A percentile compares a stretch with the other conserved stretches of the same genome.
Conservation (phyloP, 92 coral and sea anemone species). For the Bergia puertoricense region DNA sequence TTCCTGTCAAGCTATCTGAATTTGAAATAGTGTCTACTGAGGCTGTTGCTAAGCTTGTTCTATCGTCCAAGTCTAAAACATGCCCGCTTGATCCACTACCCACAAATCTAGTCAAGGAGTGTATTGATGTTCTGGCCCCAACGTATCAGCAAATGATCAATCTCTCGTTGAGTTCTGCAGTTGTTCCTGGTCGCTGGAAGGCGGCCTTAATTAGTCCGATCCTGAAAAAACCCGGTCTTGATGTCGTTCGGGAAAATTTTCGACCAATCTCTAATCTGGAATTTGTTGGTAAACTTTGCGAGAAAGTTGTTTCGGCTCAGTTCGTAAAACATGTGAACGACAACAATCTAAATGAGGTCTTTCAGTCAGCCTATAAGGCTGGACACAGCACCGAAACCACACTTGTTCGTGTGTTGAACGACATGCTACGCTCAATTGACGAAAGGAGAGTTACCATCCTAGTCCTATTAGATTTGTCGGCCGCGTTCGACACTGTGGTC, state of each 20-base stretch:
- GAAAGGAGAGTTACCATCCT: too few species aligned
- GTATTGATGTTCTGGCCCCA: slow-evolving; percentile 1
- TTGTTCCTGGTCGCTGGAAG: not conserved
- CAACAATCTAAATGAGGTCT: too few species aligned
- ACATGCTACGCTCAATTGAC: too few species aligned
- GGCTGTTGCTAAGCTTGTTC: not conserved
- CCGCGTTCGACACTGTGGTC: too few species aligned
- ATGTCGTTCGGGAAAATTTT: not conserved
- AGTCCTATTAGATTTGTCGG: too few species aligned
- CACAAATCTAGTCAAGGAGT: slow-evolving; percentile 1
- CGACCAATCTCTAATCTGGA: not conserved
- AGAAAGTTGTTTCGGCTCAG: not conserved
- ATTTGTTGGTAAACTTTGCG: too few species aligned
- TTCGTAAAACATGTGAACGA: not conserved
- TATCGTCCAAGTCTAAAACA: slow-evolving; percentile 13
- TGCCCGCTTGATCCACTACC: not conserved
- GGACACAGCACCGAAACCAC: too few species aligned
- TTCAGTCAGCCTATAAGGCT: too few species aligned
- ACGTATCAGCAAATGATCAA: not conserved
- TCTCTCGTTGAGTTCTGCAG: not conserved
- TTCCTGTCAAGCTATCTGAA: not conserved
- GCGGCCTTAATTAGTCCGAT: not conserved
- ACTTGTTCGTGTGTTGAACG: too few species aligned
- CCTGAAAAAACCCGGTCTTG: not conserved
- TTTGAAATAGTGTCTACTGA: slow-evolving; percentile 11